These are phyloP conservation scores for Halocaridina rubra DNA, from an alignment of 2,888 invertebrate genomes.

Conservation along the genomic window DNA sequence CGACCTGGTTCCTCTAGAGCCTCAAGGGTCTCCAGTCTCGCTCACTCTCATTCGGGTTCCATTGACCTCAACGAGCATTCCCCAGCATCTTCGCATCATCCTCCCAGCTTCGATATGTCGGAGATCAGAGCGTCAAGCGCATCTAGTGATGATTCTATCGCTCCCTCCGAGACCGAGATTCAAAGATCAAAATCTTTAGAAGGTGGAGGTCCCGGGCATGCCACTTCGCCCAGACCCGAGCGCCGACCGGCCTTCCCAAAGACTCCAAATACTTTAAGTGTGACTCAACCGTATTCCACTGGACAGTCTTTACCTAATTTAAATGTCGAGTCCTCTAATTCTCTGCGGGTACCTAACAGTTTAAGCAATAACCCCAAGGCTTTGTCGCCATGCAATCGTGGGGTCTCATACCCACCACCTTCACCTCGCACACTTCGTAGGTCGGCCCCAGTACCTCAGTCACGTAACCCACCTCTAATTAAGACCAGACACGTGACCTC, in stretches of 20 bases:
- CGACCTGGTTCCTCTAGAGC: constrained; percentile 70
- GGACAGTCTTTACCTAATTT: constrained; percentile 87
- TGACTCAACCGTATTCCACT: constrained; percentile 70
- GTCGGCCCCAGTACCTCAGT: constrained; percentile 66
- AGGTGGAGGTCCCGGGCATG: constrained; percentile 33
- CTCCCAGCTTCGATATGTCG: constrained; percentile 67
- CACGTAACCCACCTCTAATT: constrained; percentile 78
- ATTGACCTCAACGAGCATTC: constrained; percentile 76
- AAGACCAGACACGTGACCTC: constrained; percentile 73
- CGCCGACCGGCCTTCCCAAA: constrained; percentile 65
- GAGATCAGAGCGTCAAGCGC: constrained; percentile 76
- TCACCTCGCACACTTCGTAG: constrained; percentile 73
- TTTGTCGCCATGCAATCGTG: constrained; percentile 70
- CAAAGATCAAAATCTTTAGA: constrained; percentile 56
- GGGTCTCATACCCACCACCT: constrained; percentile 86
- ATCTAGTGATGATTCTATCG: constrained; percentile 74
- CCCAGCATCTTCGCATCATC: constrained; percentile 50
- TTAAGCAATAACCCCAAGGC: constrained; percentile 68
- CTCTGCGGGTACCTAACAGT: constrained; percentile 57
- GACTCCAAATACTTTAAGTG: constrained; percentile 80
- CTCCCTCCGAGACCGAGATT: constrained; percentile 41
- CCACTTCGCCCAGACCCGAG: constrained; percentile 49
- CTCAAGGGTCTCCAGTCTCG: constrained; percentile 76
- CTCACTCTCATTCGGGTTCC: constrained; percentile 80
- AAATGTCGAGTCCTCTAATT: constrained; percentile 66